Percentiles rank a stretch among this genome's conserved stretches.
Evolutionary conservation across 1,140 invertebrate genomes (phyloP).

Genomic region (Pseudomyrmex pallidus): DNA sequence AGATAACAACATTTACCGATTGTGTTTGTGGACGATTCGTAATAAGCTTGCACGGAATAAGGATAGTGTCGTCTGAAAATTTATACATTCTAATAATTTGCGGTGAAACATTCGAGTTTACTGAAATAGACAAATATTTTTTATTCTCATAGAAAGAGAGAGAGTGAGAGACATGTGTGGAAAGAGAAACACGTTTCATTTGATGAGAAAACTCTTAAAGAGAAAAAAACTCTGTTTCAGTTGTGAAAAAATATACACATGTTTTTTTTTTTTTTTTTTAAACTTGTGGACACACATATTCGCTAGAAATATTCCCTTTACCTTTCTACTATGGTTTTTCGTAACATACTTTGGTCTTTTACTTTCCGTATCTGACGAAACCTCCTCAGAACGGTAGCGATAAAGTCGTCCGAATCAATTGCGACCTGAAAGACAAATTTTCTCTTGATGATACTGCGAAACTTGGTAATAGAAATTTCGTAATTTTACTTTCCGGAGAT

Average conservation of each 20-base stretch:
- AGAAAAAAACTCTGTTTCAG: too few species aligned
- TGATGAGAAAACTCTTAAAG: too few species aligned
- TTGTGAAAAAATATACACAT: too few species aligned
- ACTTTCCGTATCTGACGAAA: conserved; percentile 81
- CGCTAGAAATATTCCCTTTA: conserved; percentile 57
- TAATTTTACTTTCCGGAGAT: not conserved
- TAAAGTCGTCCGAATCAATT: conserved; percentile 87
- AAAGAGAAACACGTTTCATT: too few species aligned
- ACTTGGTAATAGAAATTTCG: not conserved
- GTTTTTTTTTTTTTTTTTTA: not conserved
- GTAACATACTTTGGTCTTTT: conserved; percentile 69
- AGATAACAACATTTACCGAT: conserved; percentile 85
- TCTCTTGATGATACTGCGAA: not conserved
- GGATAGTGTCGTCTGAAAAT: conserved; percentile 83
- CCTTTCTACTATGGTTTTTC: conserved; percentile 75
- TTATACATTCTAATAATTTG: conserved; percentile 23
- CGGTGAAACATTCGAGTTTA: conserved; percentile 29
- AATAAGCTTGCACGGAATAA: conserved; percentile 87
- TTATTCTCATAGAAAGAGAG: too few species aligned
- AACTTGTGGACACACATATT: not conserved
- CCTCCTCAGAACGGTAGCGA: conserved; percentile 85
- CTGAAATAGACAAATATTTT: not conserved
- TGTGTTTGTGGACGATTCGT: conserved; percentile 87
- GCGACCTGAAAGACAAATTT: conserved; percentile 79
- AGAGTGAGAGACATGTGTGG: too few species aligned